Conservation (phyloP, 2,113 vertebrate genomes). For the Eonycteris spelaea region DNA sequence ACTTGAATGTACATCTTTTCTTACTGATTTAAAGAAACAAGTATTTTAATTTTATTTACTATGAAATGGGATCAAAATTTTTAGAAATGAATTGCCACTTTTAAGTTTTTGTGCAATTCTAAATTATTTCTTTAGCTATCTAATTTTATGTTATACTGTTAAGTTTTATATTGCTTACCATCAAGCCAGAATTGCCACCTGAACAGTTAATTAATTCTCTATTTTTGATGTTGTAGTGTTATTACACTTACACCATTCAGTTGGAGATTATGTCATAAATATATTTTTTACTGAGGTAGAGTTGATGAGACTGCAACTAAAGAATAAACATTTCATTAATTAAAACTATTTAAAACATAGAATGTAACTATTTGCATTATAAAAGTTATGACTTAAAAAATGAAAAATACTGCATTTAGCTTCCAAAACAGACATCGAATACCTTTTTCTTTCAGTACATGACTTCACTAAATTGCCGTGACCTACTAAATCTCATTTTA, state of each 20-base stretch:
- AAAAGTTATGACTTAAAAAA: constrained; percentile 44
- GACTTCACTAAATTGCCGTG: constrained; percentile 39
- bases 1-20: constrained; percentile 5
- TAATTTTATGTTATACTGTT: constrained; percentile 48
- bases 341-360: constrained; percentile 59
- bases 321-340: constrained; percentile 63
- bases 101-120: constrained; percentile 62
- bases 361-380: constrained; percentile 56
- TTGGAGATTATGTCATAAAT: constrained; percentile 58
- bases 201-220: constrained; percentile 54
- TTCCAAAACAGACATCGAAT: constrained; percentile 43
- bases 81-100: constrained; percentile 61
- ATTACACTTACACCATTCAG: constrained; percentile 49
- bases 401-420: constrained; percentile 20
- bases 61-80: constrained; percentile 42
- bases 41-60: constrained; percentile 73
- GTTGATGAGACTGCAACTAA: constrained; percentile 65
- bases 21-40: constrained; percentile 45
- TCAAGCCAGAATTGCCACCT: constrained; percentile 46
- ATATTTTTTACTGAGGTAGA: constrained; percentile 43
- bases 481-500: constrained; percentile 45
- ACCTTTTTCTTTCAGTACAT: constrained; percentile 10
- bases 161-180: constrained; percentile 59
- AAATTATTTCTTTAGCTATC: constrained; percentile 39
- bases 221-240: constrained; percentile 61